Conservation (phyloP, 2,113 vertebrate genomes). For the Phalacrocorax pelagicus region DNA sequence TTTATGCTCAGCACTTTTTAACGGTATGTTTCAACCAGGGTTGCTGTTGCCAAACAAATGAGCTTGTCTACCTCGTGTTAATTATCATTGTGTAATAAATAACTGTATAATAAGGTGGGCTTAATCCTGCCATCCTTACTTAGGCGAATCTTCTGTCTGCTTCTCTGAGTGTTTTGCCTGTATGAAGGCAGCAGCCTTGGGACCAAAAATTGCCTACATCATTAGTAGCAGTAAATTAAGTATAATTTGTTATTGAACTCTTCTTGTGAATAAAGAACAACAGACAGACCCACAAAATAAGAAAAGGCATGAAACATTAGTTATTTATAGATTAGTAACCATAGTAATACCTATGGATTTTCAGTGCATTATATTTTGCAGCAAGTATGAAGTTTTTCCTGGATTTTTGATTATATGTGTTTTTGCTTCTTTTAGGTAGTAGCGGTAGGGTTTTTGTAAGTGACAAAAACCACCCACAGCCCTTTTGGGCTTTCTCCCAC, state of each 20-base stretch:
- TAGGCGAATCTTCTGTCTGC: neutral
- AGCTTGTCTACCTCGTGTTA: constrained; percentile 5
- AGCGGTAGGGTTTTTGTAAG: neutral
- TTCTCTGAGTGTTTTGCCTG: neutral
- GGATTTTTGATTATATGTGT: neutral
- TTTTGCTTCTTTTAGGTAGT: neutral
- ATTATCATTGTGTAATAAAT: constrained; percentile 52
- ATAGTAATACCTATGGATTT: constrained; percentile 26
- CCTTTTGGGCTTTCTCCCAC: neutral
- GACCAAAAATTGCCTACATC: neutral
- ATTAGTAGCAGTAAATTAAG: neutral
- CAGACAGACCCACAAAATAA: neutral
- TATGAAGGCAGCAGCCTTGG: neutral
- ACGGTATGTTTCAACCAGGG: neutral
- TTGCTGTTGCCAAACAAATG: constrained; percentile 44
- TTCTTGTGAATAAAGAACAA: neutral
- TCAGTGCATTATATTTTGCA: neutral
- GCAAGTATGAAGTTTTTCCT: neutral
- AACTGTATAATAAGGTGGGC: constrained; percentile 16
- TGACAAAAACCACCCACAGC: neutral
- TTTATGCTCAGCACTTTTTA: constrained; percentile 49
- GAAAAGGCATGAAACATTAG: neutral
- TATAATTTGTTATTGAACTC: constrained; percentile 43
- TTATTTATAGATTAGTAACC: constrained; percentile 27
- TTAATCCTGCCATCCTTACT: neutral